Conservation (phyloP, 1,140 invertebrate species). For the Rhagoletis pomonella region DNA sequence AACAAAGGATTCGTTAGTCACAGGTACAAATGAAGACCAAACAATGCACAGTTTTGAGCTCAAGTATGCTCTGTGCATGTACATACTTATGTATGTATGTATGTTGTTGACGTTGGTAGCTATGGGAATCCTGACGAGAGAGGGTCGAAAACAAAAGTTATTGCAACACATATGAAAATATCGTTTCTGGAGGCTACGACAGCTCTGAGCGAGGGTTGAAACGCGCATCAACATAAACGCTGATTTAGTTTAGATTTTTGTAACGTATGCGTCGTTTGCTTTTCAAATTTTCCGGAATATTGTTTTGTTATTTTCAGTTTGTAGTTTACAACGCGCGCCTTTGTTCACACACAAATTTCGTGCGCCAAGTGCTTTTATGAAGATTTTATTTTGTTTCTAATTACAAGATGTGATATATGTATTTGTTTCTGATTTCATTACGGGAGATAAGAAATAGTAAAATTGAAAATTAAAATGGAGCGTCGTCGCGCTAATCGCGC, state of each 20-base stretch:
- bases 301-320: slow-evolving; percentile 43
- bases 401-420: background rate
- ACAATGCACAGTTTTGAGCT: background rate
- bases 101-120: background rate
- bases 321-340: background rate
- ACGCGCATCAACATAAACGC: background rate
- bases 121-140: slow-evolving; percentile 12
- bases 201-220: slow-evolving; percentile 6
- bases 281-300: slow-evolving; percentile 58
- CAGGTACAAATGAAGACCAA: background rate
- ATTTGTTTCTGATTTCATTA: background rate
- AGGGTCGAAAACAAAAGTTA: background rate
- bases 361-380: background rate
- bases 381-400: background rate
- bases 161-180: no score
- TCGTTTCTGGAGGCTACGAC: background rate
- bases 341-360: slow-evolving; percentile 1
- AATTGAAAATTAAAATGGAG: slow-evolving; percentile 62
- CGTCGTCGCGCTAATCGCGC: slow-evolving; percentile 64
- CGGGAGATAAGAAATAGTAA: slow-evolving; percentile 49
- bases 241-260: slow-evolving; percentile 45
- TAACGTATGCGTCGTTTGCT: slow-evolving; percentile 20
- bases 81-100: no score
- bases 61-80: background rate
- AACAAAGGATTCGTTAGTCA: background rate